Conservation (phyloP, 92 coral and sea anemone genomes). For the Chrysogorgia sp. region DNA sequence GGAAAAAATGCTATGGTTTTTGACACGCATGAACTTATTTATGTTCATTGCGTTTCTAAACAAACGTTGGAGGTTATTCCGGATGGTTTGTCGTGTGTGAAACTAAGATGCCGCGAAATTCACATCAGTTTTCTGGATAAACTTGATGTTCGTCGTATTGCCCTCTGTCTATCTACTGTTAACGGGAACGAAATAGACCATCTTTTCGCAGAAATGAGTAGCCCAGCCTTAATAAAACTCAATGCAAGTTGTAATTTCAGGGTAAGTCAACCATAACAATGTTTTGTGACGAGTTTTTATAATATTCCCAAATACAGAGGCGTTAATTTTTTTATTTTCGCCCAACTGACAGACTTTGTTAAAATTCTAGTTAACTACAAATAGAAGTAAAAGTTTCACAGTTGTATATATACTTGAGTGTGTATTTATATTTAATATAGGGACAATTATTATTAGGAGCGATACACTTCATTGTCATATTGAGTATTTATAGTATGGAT, state of each 20-base stretch:
- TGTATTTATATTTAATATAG: no score
- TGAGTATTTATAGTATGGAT: no score
- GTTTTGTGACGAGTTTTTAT: background rate
- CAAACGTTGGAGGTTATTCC: background rate
- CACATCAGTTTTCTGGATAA: conserved; percentile 52
- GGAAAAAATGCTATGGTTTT: background rate
- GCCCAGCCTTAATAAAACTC: conserved; percentile 51
- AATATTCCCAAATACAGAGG: no score
- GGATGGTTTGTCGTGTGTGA: conserved; percentile 30
- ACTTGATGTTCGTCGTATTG: conserved; percentile 37
- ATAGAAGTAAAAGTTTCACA: no score
- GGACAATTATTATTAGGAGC: no score
- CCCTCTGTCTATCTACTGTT: conserved; percentile 28
- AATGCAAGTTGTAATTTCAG: conserved; percentile 50
- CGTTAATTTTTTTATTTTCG: no score
- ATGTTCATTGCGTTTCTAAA: conserved; percentile 54
- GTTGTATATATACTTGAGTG: no score
- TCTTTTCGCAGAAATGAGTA: conserved; percentile 6
- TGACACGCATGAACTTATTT: conserved; percentile 1
- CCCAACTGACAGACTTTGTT: no score
- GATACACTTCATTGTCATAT: no score
- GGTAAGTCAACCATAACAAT: conserved; percentile 30
- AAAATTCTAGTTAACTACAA: no score
- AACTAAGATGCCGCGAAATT: conserved; percentile 53
- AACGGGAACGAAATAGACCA: conserved; percentile 32